Base-by-base conservation (phyloP, 64 coral and sea anemone genomes). In the Astreopora myriophthalma region DNA sequence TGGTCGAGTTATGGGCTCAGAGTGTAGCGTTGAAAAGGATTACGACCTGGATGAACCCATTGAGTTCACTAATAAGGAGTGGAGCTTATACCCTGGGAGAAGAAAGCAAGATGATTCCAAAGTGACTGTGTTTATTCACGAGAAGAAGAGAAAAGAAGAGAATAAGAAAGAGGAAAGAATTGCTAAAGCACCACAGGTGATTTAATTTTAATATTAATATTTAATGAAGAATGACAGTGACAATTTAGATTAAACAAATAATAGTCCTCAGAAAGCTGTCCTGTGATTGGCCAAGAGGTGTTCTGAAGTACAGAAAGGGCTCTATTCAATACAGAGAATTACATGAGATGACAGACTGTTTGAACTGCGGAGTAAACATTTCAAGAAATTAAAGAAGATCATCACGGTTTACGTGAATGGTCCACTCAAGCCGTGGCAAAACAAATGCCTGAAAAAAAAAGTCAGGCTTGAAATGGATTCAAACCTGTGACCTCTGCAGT, bases 81-180 rank as follows among this genome's bases (percentile, higher is more conserved):
- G 97, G 97, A 65, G 75, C n/a, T 39, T 99, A 23, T 91, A 74
- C 25, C 31, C 90, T 51, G 97, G 90, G 11, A 80, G 79, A 20
- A 93, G 76, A 27, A 99, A 93, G 55, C 63, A 65, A 51, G 92
- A 85, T 69, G 87, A 88, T 26, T 61, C 86, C 16, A 93, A 75
- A 87, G 90, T 90, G 2, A 95, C 97, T 62, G 91, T 99, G 8
- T 99, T 99, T 91, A 67, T 95, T 16, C 94, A 96, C 42, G 78
- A 92, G 35, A 95, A 95, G 48, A 90, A 46, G 31, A 91, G 93
- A 51, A 71, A 93, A 20, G 94, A 83, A 71, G 72, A 96, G 34
- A 86, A 19, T 36, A 95, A 93, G 71, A 73, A 94, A 90, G 81
- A 90, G 66, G 66, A 74, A 31, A 58, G 67, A 37, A 82, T 73